Base-by-base conservation (phyloP, 2,113 vertebrate species). In the Entosphenus tridentatus region DNA sequence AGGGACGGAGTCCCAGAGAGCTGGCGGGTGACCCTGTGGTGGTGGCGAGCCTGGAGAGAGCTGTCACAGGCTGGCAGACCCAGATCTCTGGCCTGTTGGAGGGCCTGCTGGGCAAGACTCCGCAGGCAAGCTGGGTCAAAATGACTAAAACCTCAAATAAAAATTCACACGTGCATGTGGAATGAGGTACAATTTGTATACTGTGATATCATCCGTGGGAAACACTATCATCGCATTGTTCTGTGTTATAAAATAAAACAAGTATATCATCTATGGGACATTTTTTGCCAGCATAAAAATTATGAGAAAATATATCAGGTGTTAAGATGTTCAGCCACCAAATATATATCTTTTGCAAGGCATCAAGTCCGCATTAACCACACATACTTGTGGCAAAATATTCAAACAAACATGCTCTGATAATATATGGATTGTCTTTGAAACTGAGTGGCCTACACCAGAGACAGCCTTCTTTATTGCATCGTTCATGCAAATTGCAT, bases 31-130 rank as follows among this genome's bases (percentile, higher is more conserved):
- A 78, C 75, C 68, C 72, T 8, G 80, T 76, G 18, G 73, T 80
- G 3, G 67, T 89, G 14, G 82, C 84, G 12, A 70, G 73, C 55
- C 72, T 96, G 76, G 85, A 90, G 74, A 80, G 78, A 10, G 86
- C 79, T 71, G 81, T 84, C 69, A 75, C 83, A 71, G 83, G 81
- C 73, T 98, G 91, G 93, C 75, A 86, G 70, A 79, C 76, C 55
- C 82, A 88, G 73, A 86, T 96, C 74, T 82, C 82, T 0, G n/a
- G 75, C 16, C 76, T 82, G 8, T 57, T 90, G 1, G 82, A 86
- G 72, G 79, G 79, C 69, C 82, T 87, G 71, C 75, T 80, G 73
- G 75, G 74, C 65, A 96, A 87, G 73, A 80, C 79, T 8, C 85
- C 86, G 8, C 80, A 88, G 89, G 89, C 95, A 77, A 70, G 1